phyloP scores from a whole-genome alignment of 30 jellyfish, hydroid and myxozoan species.

The Haliclystus octoradiatus region DNA sequence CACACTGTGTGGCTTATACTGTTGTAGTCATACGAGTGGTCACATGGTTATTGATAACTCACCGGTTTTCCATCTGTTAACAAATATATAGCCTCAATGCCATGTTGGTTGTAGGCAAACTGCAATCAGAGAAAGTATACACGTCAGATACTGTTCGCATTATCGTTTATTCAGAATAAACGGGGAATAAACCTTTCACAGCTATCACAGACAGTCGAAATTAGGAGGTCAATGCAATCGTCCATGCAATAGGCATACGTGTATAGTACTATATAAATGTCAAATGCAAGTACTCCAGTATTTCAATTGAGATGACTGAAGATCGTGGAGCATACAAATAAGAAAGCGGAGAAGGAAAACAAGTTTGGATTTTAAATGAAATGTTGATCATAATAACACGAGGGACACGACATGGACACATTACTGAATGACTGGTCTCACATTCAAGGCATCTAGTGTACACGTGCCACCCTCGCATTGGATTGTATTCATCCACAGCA shows the following conservation, averaged over 20 bases:
- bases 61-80: constrained; percentile 87
- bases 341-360: neutral
- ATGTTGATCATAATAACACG: neutral
- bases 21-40: too few relatives aligned
- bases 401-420: too few relatives aligned
- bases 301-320: neutral
- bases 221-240: neutral
- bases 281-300: neutral
- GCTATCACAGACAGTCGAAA: too few relatives aligned
- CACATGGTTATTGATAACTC: neutral
- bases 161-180: too few relatives aligned
- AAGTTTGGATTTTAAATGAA: neutral
- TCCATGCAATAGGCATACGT: neutral
- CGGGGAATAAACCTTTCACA: too few relatives aligned
- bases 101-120: constrained; percentile 47
- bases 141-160: too few relatives aligned
- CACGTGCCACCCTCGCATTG: constrained; percentile 73
- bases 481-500: constrained; percentile 35
- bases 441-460: constrained; percentile 57
- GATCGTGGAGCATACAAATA: neutral
- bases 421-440: too few relatives aligned
- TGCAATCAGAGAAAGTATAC: too few relatives aligned
- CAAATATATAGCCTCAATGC: constrained; percentile 48
- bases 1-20: too few relatives aligned
- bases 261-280: neutral